These are phyloP conservation scores for Trypoxylus dichotomus DNA, from an alignment of 1,140 invertebrate genomes.

Conservation along the genomic window DNA sequence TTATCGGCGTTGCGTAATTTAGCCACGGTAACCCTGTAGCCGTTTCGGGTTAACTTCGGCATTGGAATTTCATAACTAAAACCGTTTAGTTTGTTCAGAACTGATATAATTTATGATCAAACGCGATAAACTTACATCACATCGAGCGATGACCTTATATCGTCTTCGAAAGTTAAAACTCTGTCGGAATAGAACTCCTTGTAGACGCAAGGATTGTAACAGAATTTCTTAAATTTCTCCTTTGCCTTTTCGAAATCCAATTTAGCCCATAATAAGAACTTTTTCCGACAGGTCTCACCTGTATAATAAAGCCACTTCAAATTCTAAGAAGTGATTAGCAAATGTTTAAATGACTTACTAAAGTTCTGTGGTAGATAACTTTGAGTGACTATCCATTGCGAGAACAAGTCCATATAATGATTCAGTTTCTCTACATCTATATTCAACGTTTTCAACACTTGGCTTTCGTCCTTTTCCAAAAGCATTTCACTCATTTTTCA, in stretches of 20 bases:
- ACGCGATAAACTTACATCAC: no score
- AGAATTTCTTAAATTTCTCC: background rate
- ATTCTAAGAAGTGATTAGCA: no score
- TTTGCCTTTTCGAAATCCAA: constrained; percentile 6
- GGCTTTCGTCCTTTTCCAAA: no score
- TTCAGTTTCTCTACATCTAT: background rate
- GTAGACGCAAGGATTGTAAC: background rate
- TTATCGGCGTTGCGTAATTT: background rate
- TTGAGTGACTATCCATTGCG: background rate
- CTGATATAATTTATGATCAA: no score
- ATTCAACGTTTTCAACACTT: background rate
- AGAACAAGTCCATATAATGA: background rate
- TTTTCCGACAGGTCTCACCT: background rate
- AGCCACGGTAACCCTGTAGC: background rate
- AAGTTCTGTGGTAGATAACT: background rate
- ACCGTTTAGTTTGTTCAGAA: no score
- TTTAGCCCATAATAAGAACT: background rate
- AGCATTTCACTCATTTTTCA: no score
- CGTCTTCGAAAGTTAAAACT: background rate
- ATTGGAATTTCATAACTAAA: background rate
- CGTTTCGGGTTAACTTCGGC: background rate
- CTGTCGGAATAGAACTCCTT: background rate
- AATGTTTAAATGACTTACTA: background rate
- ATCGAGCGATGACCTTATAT: background rate
- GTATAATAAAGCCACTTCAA: background rate